Conservation (phyloP, 1,140 invertebrate genomes). For the Leptestheria dahalacensis region DNA sequence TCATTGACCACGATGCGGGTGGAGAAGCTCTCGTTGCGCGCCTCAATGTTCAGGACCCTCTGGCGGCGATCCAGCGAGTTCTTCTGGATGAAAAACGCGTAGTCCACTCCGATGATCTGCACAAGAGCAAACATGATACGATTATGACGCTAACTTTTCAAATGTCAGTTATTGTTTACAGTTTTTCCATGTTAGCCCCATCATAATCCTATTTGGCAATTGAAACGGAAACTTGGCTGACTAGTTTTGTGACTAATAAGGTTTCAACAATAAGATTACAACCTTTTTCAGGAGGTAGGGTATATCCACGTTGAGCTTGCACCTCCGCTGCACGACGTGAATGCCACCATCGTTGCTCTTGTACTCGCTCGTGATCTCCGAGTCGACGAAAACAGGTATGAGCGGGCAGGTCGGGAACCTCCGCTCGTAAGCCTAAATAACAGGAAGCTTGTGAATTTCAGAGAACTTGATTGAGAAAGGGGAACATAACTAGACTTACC, state of each 20-base stretch:
- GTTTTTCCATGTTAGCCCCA: too few relatives aligned
- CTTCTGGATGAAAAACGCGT: slow-evolving; percentile 82
- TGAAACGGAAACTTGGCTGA: too few relatives aligned
- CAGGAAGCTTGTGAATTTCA: slow-evolving; percentile 15
- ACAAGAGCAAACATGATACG: slow-evolving; percentile 25
- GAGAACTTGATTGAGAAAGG: background rate
- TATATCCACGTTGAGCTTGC: slow-evolving; percentile 83
- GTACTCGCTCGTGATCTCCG: slow-evolving; percentile 63
- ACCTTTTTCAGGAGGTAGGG: slow-evolving; percentile 93
- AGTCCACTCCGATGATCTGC: slow-evolving; percentile 86
- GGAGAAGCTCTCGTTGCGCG: slow-evolving; percentile 84
- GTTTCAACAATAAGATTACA: slow-evolving; percentile 16
- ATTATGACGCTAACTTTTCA: background rate
- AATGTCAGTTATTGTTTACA: too few relatives aligned
- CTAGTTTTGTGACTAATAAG: too few relatives aligned
- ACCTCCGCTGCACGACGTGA: slow-evolving; percentile 70
- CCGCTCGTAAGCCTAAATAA: slow-evolving; percentile 72
- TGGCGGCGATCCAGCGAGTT: slow-evolving; percentile 68
- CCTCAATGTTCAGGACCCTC: slow-evolving; percentile 75
- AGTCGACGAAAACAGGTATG: slow-evolving; percentile 88
- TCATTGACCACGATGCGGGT: slow-evolving; percentile 72
- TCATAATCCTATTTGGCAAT: too few relatives aligned
- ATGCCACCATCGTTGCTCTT: slow-evolving; percentile 60
- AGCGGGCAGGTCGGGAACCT: slow-evolving; percentile 87
- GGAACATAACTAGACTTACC: slow-evolving; percentile 46